Evolutionary conservation across 2,797 vertebrate genomes (phyloP), one percentile per base, ranked within the genome.

Genomic region (Pteropus rufus): DNA sequence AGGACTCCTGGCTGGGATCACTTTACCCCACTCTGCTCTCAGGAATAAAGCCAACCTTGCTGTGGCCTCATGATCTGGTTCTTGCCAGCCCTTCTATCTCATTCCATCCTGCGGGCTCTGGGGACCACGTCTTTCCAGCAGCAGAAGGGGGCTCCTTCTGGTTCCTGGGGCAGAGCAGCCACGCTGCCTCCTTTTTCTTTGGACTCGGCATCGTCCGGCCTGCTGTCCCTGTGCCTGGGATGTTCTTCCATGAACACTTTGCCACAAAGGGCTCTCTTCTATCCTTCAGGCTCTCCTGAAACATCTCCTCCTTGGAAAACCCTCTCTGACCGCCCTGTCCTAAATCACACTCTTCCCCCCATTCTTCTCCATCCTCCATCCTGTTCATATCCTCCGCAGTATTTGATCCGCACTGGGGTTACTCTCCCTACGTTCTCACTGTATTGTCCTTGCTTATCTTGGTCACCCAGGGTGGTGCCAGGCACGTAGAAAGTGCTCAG

Each of bases 351-450:
- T 4, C 6, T 6, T 36, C 1, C 1, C 54, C 39, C 6, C 15
- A 2, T n/a, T 36, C 14, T 19, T 26, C 56, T 76, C 31, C 54
- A 19, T 16, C 16, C 15, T 52, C 10, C 1, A 7, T 26, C 14
- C 87, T 34, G 3, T 5, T 41, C 21, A n/a, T 4, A 11, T 26
- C 34, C 62, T 39, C 26, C 18, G 7, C 0, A 7, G 36, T 6
- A 1, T 54, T 21, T 7, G 24, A 16, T 26, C 21, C 8, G 5
- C 0, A 2, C 7, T 26, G n/a, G 31, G 16, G 3, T 73, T 10
- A 56, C 23, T 70, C 65, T 67, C 18, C 26, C 34, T 31, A 4
- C 0, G 0, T 7, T 1, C 41, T 64, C 65, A 34, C n/a, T 56
- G 34, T 29, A 21, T 89, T 31, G 41, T 34, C 31, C 34, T 90